Base-by-base conservation (phyloP, 2,797 vertebrate genomes). In the Rhinichthys osculus region DNA sequence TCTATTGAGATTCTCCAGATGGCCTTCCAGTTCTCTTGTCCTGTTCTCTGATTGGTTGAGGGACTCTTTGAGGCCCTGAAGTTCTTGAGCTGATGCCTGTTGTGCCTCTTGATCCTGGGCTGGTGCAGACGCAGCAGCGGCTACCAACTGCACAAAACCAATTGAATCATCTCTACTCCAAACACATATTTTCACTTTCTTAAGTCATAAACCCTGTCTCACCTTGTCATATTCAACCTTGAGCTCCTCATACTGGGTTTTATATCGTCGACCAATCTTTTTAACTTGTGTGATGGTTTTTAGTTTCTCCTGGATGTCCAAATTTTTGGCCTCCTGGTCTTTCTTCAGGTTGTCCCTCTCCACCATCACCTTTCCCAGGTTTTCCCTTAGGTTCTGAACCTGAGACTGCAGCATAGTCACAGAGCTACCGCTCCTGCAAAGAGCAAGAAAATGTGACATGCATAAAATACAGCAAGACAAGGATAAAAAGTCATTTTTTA, bases 231-330 rank as follows among this genome's bases (percentile, higher is more conserved):
- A 95, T 14, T 96, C 94, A 54, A 95, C 93, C 91, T 99, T 99
- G 13, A 99, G 96, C 84, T 99, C 98, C 87, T 99, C 98, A 81
- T 97, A 99, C 0, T 99, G 98, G 54, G 96, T 98, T 92, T 99
- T 99, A 90, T 99, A 99, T 71, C 98, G 95, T 1, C 98, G 97
- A 14, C 98, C 98, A 1, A 99, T 98, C 94, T 98, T 99, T 94
- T 98, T 99, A 83, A 99, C 98, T 91, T 99, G 98, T 23, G 94
- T 97, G 91, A 99, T 98, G 16, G 97, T 99, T 94, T 95, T 97
- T 3, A 92, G 69, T 90, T 97, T 99, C 83, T 98, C 97, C 90
- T 95, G 96, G 81, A 98, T 95, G 66, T 99, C 98, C 59, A 95
- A 91, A 80, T 93, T 95, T 93, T 96, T 99, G 67, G 90, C 88